Evolutionary conservation across 2,797 vertebrate genomes (phyloP).

Genomic region (Caiman crocodilus): DNA sequence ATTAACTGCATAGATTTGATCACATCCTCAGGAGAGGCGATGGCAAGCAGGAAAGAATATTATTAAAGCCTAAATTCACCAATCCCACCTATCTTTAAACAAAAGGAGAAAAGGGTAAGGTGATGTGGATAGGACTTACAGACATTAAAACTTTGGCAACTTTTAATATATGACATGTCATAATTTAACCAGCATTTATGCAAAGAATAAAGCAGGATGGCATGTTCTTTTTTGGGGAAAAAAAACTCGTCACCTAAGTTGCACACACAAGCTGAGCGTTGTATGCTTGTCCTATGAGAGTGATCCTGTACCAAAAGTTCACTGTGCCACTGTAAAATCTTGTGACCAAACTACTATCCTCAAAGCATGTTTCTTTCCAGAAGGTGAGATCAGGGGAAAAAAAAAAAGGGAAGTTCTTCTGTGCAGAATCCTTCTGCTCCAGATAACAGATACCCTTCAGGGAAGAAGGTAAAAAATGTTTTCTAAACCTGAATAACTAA

Average conservation of each 20-base stretch:
- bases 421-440: neutral
- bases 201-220: neutral
- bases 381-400: neutral
- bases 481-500: neutral
- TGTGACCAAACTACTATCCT: neutral
- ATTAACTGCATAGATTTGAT: neutral
- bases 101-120: neutral
- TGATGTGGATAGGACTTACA: neutral
- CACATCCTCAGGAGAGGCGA: neutral
- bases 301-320: neutral
- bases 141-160: neutral
- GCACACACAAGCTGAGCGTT: no score
- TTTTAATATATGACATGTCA: neutral
- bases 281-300: neutral
- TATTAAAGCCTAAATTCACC: neutral
- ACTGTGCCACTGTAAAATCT: neutral
- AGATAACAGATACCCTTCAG: neutral
- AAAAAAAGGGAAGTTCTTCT: neutral
- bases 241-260: no score
- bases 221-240: neutral
- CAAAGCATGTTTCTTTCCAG: neutral
- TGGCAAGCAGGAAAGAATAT: neutral
- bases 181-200: neutral
- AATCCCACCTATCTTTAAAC: neutral
- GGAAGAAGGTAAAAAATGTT: neutral